Base-by-base conservation (phyloP, 2,113 vertebrate species). In the Neoarius graeffei region DNA sequence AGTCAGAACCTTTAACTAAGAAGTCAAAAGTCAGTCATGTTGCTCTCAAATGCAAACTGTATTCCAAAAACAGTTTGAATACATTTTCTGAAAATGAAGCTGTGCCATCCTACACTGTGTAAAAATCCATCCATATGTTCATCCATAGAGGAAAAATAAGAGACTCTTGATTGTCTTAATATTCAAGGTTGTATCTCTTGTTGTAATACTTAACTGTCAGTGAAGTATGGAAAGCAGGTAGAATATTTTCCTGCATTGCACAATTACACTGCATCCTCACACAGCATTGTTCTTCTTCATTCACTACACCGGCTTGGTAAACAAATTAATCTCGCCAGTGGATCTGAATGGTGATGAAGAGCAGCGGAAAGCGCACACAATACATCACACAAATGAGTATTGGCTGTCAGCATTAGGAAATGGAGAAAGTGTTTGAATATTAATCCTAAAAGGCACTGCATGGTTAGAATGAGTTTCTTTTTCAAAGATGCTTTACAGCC, bases 261-360 rank as follows among this genome's bases (percentile, higher is more conserved):
- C 94, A 94, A 94, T 95, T 84, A 87, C 59, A 42, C 30, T 27
- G 83, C 73, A 52, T 83, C 60, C 73, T 56, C 52, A 56, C 77
- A 64, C 66, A 77, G 93, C 92, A 87, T 91, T 87, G 89, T 93
- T 93, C 62, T 81, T 91, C 91, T 93, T 94, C 93, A 93, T 93
- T 90, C 92, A 93, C 93, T 91, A 92, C 88, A 92, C 91, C 92
- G 92, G 91, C 89, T 90, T 90, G 93, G 94, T 94, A 95, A 95
- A 96, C 94, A 95, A 94, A 95, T 95, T 92, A 94, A 94, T 95
- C 90, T 93, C 92, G 83, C 91, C 88, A 80, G 91, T 89, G 91
- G 85, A 91, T 90, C 93, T 59, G 87, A 91, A 80, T 92, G 35
- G 77, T 90, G 91, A 90, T 93, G 89, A 91, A 87, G 73, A 66